A percentile compares a stretch with the other conserved stretches of the same genome.
phyloP scores from a whole-genome alignment of 1,140 invertebrate genomes.

The Delia radicum region DNA sequence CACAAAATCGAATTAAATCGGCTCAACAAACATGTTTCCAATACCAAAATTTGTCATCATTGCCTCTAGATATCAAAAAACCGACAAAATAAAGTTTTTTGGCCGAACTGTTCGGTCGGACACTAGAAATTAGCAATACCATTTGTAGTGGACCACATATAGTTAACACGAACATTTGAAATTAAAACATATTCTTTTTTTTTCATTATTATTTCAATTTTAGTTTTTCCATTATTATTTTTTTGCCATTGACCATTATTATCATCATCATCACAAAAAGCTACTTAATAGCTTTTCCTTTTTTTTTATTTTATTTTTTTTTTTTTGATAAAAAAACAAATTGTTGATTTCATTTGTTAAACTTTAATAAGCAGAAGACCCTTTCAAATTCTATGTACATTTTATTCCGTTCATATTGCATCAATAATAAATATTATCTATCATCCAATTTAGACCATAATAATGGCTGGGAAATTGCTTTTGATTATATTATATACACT shows the following conservation, averaged over 20 bases:
- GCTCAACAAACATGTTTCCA: no score
- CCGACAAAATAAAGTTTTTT: no score
- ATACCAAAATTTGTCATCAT: no score
- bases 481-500: conserved; percentile 23
- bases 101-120: no score
- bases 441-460: conserved; percentile 23
- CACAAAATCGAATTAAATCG: no score
- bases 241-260: neutral
- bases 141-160: no score
- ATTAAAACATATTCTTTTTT: neutral
- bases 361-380: neutral
- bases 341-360: neutral
- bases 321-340: no score
- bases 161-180: neutral
- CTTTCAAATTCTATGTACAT: neutral
- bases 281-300: neutral
- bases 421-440: conserved; percentile 17
- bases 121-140: no score
- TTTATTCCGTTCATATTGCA: conserved; percentile 3
- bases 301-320: neutral
- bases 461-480: conserved; percentile 21
- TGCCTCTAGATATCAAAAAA: no score
- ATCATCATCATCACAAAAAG: neutral
- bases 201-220: neutral
- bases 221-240: neutral